These are phyloP conservation scores for Unio pictorum DNA, from an alignment of 2,888 invertebrate species.

Conservation along the genomic window DNA sequence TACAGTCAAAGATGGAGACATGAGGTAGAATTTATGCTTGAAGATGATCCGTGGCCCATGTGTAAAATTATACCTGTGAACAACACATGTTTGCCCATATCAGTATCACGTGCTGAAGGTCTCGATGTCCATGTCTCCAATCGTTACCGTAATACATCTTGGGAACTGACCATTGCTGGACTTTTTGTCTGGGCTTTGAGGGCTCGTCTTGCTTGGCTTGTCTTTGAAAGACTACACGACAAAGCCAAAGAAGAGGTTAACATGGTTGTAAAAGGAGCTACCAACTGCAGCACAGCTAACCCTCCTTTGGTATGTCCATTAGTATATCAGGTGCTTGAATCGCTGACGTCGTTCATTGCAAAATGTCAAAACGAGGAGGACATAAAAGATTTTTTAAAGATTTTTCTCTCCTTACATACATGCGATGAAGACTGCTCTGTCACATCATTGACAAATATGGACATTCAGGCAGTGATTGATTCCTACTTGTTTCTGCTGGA, in stretches of 20 bases:
- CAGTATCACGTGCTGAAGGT: conserved; percentile 22
- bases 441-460: conserved; percentile 35
- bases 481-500: conserved; percentile 39
- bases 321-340: conserved; percentile 36
- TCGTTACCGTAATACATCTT: conserved; percentile 42
- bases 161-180: conserved; percentile 45
- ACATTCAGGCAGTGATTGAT: conserved; percentile 32
- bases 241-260: conserved; percentile 40
- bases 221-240: conserved; percentile 45
- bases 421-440: conserved; percentile 34
- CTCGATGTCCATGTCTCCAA: conserved; percentile 24
- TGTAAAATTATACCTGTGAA: conserved; percentile 41
- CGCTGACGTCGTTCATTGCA: conserved; percentile 38
- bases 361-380: conserved; percentile 50
- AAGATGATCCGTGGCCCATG: conserved; percentile 50
- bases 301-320: conserved; percentile 35
- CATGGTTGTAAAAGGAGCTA: conserved; percentile 26
- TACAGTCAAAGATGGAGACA: conserved; percentile 41
- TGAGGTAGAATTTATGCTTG: conserved; percentile 48
- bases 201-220: conserved; percentile 41
- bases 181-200: conserved; percentile 45
- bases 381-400: conserved; percentile 30
- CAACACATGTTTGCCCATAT: conserved; percentile 23
- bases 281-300: conserved; percentile 22
- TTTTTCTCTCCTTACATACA: conserved; percentile 37